Conservation (phyloP, 2,888 invertebrate species). For the Trachelus iudaicus region DNA sequence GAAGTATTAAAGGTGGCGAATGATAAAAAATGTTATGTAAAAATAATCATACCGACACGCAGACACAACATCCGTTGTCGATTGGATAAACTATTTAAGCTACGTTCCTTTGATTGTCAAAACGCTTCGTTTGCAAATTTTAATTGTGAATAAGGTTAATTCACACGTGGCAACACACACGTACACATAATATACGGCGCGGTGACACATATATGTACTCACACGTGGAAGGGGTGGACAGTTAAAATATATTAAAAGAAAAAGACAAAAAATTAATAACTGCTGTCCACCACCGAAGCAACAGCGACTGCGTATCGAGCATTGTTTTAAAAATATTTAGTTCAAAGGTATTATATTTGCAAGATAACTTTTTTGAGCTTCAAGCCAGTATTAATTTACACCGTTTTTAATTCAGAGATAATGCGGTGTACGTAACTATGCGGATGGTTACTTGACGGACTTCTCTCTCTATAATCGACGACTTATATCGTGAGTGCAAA, state of each 20-base stretch:
- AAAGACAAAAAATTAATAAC: constrained; percentile 14
- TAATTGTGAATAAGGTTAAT: not conserved
- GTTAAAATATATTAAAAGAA: not conserved
- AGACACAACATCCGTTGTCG: constrained; percentile 33
- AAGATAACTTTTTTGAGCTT: not conserved
- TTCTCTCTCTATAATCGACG: not conserved
- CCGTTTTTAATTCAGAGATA: not conserved
- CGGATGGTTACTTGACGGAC: not conserved
- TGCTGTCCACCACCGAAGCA: constrained; percentile 16
- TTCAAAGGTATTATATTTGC: constrained; percentile 20
- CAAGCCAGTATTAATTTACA: not conserved
- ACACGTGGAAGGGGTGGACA: not conserved
- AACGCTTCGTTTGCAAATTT: constrained; percentile 13
- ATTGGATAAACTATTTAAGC: constrained; percentile 29
- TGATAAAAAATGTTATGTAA: constrained; percentile 38
- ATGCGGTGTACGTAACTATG: not conserved
- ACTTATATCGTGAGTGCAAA: not conserved
- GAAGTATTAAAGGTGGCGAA: constrained; percentile 30
- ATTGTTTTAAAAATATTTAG: constrained; percentile 29
- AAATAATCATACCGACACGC: constrained; percentile 22
- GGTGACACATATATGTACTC: not conserved
- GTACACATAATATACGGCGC: not conserved
- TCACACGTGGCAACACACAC: not conserved
- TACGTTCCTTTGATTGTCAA: constrained; percentile 12
- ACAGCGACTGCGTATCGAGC: constrained; percentile 18